Percentiles rank a stretch among this genome's conserved stretches.
These are phyloP conservation scores for Catostylus mosaicus DNA, from an alignment of 30 jellyfish, hydroid and myxozoan genomes.

Conservation along the genomic window DNA sequence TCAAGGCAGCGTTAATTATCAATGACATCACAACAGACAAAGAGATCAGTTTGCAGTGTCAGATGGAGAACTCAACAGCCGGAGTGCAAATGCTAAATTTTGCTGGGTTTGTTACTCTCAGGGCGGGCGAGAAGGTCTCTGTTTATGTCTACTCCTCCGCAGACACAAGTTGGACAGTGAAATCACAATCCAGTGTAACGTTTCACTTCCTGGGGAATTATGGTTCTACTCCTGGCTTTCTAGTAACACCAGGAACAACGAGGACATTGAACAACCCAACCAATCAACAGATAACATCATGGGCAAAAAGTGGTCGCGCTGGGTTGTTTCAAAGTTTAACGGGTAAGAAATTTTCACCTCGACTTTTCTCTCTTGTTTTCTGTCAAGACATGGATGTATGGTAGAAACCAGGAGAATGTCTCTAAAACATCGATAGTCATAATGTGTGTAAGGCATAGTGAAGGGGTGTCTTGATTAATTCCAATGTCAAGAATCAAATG, in stretches of 20 bases:
- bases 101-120: conserved; percentile 77
- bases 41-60: conserved; percentile 50
- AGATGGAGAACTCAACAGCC: conserved; percentile 43
- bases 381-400: too few species aligned
- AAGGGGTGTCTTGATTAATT: too few species aligned
- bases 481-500: too few species aligned
- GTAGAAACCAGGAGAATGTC: too few species aligned
- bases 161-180: conserved; percentile 64
- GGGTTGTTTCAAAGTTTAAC: conserved; percentile 78
- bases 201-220: conserved; percentile 85
- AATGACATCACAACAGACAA: conserved; percentile 56
- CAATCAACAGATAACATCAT: conserved; percentile 46
- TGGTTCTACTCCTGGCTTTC: conserved; percentile 89
- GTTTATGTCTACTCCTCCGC: conserved; percentile 53
- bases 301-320: conserved; percentile 76
- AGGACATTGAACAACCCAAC: conserved; percentile 24
- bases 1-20: conserved; percentile 63
- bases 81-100: conserved; percentile 69
- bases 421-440: too few species aligned
- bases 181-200: conserved; percentile 59
- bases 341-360: conserved; percentile 63
- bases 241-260: conserved; percentile 63
- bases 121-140: conserved; percentile 87
- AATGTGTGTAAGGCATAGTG: too few species aligned
- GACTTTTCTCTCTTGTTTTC: too few species aligned